Percentiles rank a stretch among this genome's conserved stretches.
Conservation (phyloP, 2,888 invertebrate species). For the Apamea epomidion region DNA sequence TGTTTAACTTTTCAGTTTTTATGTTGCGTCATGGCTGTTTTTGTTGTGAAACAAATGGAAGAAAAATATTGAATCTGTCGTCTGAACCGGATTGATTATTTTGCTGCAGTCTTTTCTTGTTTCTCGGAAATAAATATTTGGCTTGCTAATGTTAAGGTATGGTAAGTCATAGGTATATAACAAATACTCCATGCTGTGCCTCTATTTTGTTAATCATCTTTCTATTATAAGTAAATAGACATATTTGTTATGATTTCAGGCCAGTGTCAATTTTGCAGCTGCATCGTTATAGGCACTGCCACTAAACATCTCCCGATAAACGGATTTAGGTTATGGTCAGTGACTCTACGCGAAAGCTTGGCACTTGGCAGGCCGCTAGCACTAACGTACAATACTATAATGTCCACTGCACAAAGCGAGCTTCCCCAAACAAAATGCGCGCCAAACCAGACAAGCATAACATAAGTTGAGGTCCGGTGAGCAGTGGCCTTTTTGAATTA, state of each 20-base stretch:
- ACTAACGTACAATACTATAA: slow-evolving; percentile 9
- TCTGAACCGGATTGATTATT: slow-evolving; percentile 19
- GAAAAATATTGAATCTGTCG: slow-evolving; percentile 28
- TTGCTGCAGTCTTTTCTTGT: neutral
- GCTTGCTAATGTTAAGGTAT: neutral
- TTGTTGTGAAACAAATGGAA: slow-evolving; percentile 12
- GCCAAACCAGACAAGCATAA: slow-evolving; percentile 52
- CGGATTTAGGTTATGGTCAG: slow-evolving; percentile 1
- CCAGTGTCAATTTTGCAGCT: neutral
- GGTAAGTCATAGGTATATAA: neutral
- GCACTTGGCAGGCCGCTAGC: slow-evolving; percentile 22
- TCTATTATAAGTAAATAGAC: neutral
- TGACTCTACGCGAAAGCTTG: neutral
- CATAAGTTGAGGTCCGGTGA: slow-evolving; percentile 46
- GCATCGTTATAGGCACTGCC: neutral
- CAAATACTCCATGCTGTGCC: neutral
- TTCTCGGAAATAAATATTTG: neutral
- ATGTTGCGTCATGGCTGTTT: slow-evolving; percentile 31
- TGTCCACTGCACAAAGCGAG: slow-evolving; percentile 12
- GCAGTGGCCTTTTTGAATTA: slow-evolving; percentile 70
- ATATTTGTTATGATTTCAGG: neutral
- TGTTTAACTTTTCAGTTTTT: slow-evolving; percentile 41
- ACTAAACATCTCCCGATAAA: neutral
- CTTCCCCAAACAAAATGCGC: slow-evolving; percentile 37
- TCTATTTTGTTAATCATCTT: neutral